Evolutionary conservation across 1,140 invertebrate species (phyloP).

Genomic region (Propsilocerus akamusi): DNA sequence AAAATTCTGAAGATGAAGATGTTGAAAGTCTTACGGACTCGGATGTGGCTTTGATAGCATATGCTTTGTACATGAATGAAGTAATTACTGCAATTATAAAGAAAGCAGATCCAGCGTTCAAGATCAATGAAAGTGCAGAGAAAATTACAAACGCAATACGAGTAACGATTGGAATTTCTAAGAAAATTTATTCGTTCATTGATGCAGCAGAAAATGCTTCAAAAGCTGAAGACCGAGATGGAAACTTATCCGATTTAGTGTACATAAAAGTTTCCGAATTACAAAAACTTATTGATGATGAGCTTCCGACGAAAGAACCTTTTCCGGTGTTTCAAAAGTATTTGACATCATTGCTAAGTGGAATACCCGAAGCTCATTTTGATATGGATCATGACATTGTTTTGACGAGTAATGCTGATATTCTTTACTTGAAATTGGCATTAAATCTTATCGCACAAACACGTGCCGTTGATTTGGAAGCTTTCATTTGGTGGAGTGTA

Average conservation of each 20-base stretch:
- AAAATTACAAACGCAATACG: conserved; percentile 26
- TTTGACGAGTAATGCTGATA: conserved; percentile 33
- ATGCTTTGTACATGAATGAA: conserved; percentile 25
- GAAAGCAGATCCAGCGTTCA: conserved; percentile 20
- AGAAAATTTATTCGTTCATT: conserved; percentile 31
- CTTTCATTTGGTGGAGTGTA: conserved; percentile 46
- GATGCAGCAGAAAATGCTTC: conserved; percentile 28
- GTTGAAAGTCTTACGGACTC: conserved; percentile 12
- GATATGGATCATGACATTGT: conserved; percentile 31
- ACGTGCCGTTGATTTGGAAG: conserved; percentile 34
- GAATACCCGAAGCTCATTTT: conserved; percentile 26
- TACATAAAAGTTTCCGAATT: conserved; percentile 37
- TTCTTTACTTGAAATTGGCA: conserved; percentile 37
- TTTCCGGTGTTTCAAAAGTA: conserved; percentile 39
- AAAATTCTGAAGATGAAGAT: conserved; percentile 13
- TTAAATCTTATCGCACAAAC: conserved; percentile 31
- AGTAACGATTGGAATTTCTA: conserved; percentile 27
- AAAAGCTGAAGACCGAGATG: conserved; percentile 23
- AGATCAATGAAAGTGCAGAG: conserved; percentile 22
- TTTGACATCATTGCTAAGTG: conserved; percentile 36
- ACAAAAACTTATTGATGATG: conserved; percentile 36
- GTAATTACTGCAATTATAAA: conserved; percentile 26
- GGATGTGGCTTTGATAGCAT: conserved; percentile 12
- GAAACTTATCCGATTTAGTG: conserved; percentile 25
- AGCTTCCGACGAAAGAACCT: conserved; percentile 28